Percentiles rank a stretch among this genome's conserved stretches.
phyloP scores from a whole-genome alignment of 2,797 vertebrate genomes.

The Tenualosa ilisha region DNA sequence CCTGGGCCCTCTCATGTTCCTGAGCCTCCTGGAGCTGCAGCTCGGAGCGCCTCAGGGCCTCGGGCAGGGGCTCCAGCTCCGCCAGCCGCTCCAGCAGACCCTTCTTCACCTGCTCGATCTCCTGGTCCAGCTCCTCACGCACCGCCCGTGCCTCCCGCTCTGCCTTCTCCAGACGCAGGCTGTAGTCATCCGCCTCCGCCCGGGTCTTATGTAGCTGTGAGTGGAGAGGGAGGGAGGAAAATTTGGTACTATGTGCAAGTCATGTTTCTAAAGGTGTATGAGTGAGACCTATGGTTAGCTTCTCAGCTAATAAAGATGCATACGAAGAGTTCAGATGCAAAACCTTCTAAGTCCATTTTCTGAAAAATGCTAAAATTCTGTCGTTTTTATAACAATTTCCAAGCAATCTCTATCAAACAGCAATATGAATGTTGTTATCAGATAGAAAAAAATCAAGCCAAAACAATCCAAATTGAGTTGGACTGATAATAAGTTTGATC shows the following conservation, averaged over 20 bases:
- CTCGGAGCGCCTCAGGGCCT: conserved; percentile 79
- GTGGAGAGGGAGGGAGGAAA: not conserved
- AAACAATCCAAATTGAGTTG: no score
- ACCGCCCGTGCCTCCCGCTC: conserved; percentile 76
- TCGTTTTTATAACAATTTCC: no score
- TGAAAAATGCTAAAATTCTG: no score
- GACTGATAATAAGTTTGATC: no score
- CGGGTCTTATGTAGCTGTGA: conserved; percentile 81
- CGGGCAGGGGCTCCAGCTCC: conserved; percentile 86
- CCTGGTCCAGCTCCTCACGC: conserved; percentile 76
- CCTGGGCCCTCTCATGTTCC: conserved; percentile 77
- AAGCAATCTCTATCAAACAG: no score
- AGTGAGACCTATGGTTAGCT: not conserved
- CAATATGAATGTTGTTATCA: no score
- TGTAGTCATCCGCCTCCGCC: conserved; percentile 81
- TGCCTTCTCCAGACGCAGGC: conserved; percentile 73
- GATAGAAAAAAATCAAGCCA: no score
- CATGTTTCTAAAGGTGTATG: not conserved
- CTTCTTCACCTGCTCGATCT: conserved; percentile 78
- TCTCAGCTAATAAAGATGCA: not conserved
- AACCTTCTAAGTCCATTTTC: no score
- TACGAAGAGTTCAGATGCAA: no score
- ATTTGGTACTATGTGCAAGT: no score
- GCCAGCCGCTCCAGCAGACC: conserved; percentile 78
- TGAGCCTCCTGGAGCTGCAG: conserved; percentile 82